Evolutionary conservation across 2,888 invertebrate species (phyloP), one percentile per base, ranked within the genome.

Genomic region (Caenorhabditis angaria): DNA sequence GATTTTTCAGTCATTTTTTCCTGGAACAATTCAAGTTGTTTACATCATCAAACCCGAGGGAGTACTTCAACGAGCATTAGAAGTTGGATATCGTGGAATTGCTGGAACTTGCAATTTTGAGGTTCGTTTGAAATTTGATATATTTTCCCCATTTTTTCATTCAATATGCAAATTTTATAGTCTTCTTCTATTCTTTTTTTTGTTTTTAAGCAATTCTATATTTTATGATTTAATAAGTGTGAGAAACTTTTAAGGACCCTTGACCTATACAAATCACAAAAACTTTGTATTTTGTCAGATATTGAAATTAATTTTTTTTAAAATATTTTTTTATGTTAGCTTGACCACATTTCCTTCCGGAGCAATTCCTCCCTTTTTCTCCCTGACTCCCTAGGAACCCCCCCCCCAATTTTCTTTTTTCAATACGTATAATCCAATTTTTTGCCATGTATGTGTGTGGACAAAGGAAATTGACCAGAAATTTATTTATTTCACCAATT

Each of bases 31-130:
- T 29, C 79, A 78, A 27, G 80, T 85, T 35, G 70, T 82, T 22
- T 81, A 83, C 35, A 67, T 86, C 55, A 73, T 86, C 66, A 92
- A 95, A 77, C 97, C 97, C 25, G 92, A 93, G 65, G 94, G 96
- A 82, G 95, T 97, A 88, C 91, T 97, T 82, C 97, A 97, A 89
- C 94, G 96, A 89, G 95, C 96, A 35, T 92, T 97, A 81, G 97
- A 97, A 91, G 94, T 95, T 81, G 94, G 95, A 89, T 90, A 90
- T 67, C 74, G 85, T 27, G 83, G 79, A 41, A 74, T 84, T 41
- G 79, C 80, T 27, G 86, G 85, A 22, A 78, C 76, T 65, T 82
- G 81, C 69, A 67, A 80, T 51, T 86, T 84, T 76, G 83, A 84
- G 78, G 86, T 85, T 25, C 28, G 61, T 63, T 61, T 50, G 14